Conservation (phyloP, 1,140 invertebrate species). For the Zaprionus inermis region DNA sequence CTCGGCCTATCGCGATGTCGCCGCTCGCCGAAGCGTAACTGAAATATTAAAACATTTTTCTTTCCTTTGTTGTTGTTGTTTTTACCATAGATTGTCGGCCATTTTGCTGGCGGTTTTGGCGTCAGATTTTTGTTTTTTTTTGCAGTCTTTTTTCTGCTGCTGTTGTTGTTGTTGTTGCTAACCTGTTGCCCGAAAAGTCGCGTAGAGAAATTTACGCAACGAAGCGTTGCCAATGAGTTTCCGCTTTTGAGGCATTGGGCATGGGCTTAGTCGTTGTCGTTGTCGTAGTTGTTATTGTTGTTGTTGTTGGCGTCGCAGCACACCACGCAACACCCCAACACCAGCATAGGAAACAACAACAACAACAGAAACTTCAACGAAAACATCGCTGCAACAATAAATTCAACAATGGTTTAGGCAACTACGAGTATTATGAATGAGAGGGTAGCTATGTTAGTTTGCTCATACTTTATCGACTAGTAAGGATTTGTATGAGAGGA, state of each 20-base stretch:
- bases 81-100: slow-evolving; percentile 62
- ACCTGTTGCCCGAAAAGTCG: slow-evolving; percentile 79
- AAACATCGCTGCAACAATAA: slow-evolving; percentile 39
- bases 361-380: slow-evolving; percentile 12
- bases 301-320: slow-evolving; percentile 38
- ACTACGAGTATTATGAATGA: slow-evolving; percentile 5
- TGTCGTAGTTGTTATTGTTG: slow-evolving; percentile 31
- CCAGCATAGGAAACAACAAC: slow-evolving; percentile 8
- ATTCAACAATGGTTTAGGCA: slow-evolving; percentile 33
- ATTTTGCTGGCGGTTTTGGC: slow-evolving; percentile 76
- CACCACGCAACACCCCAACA: slow-evolving; percentile 38
- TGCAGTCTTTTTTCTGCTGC: slow-evolving; percentile 33
- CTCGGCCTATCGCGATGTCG: slow-evolving; percentile 76
- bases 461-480: no score
- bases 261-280: slow-evolving; percentile 70
- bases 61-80: slow-evolving; percentile 29
- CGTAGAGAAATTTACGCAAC: slow-evolving; percentile 79
- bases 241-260: slow-evolving; percentile 76
- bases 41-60: slow-evolving; percentile 81
- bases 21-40: slow-evolving; percentile 79
- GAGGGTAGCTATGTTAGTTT: slow-evolving; percentile 2
- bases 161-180: slow-evolving; percentile 46
- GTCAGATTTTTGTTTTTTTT: slow-evolving; percentile 69
- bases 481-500: no score
- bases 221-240: slow-evolving; percentile 84